Evolutionary conservation across 2,113 vertebrate species (phyloP).

Genomic region (Aleadryas rufinucha): DNA sequence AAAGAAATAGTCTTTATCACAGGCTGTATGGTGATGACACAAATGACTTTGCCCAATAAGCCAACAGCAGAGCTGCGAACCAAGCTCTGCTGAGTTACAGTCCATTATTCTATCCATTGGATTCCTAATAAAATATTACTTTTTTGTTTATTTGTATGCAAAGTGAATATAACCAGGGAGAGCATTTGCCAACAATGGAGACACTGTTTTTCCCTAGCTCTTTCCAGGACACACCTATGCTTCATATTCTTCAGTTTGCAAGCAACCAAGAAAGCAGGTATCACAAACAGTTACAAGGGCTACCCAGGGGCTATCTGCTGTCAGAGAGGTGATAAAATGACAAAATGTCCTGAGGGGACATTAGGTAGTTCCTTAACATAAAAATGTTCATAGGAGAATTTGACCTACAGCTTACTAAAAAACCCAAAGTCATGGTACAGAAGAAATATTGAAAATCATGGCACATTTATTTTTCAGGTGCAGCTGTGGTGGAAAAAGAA

Average conservation of each 20-base stretch:
- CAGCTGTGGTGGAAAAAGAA: neutral
- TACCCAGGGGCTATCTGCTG: neutral
- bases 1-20: neutral
- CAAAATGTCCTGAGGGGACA: neutral
- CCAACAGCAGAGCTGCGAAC: neutral
- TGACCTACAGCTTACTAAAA: neutral
- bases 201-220: neutral
- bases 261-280: neutral
- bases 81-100: conserved; percentile 26
- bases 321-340: neutral
- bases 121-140: conserved; percentile 36
- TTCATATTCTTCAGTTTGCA: neutral
- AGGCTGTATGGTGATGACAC: neutral
- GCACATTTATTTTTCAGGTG: neutral
- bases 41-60: conserved; percentile 10
- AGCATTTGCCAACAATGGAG: neutral
- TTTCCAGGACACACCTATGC: neutral
- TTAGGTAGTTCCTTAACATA: neutral
- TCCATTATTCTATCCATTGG: conserved; percentile 47
- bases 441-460: neutral
- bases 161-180: neutral
- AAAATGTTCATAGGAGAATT: neutral
- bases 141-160: conserved; percentile 26
- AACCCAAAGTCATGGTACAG: neutral
- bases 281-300: neutral